phyloP scores from a whole-genome alignment of 2,888 invertebrate species.

The Ryuthela nishihirai region DNA sequence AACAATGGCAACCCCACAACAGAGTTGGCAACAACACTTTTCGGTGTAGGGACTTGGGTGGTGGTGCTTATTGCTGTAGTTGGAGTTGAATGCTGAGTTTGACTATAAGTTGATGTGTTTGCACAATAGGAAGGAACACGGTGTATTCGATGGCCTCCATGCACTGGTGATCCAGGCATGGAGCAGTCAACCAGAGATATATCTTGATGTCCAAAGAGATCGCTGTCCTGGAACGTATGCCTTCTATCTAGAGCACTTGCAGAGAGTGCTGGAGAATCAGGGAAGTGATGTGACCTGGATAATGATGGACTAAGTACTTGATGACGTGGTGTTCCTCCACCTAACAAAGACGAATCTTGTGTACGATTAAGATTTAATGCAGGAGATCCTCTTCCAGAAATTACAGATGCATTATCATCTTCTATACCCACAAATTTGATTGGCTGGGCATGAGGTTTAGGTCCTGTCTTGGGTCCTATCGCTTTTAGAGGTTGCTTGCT shows the following conservation, averaged over 20 bases:
- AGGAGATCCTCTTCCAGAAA: constrained; percentile 31
- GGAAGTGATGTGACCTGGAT: constrained; percentile 15
- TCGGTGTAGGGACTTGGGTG: constrained; percentile 5
- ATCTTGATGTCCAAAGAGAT: constrained; percentile 16
- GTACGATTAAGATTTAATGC: constrained; percentile 21
- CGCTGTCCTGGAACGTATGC: constrained; percentile 29
- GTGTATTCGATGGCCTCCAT: constrained; percentile 29
- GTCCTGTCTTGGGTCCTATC: constrained; percentile 42
- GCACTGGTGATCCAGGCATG: constrained; percentile 24
- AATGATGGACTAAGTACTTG: constrained; percentile 24
- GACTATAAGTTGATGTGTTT: constrained; percentile 28
- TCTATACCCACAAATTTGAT: constrained; percentile 50
- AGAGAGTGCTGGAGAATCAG: constrained; percentile 9
- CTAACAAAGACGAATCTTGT: constrained; percentile 11
- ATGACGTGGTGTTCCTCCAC: constrained; percentile 4
- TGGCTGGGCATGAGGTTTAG: constrained; percentile 48
- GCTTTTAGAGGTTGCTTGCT: constrained; percentile 26
- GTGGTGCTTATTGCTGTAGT: neutral
- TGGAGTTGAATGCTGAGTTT: constrained; percentile 11
- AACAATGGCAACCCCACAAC: constrained; percentile 35
- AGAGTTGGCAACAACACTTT: constrained; percentile 34
- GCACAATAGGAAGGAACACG: constrained; percentile 34
- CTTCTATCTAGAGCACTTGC: constrained; percentile 34
- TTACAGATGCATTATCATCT: constrained; percentile 25
- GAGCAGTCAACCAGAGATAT: constrained; percentile 30